phyloP scores from a whole-genome alignment of 2,797 vertebrate species.

The Chanos chanos region DNA sequence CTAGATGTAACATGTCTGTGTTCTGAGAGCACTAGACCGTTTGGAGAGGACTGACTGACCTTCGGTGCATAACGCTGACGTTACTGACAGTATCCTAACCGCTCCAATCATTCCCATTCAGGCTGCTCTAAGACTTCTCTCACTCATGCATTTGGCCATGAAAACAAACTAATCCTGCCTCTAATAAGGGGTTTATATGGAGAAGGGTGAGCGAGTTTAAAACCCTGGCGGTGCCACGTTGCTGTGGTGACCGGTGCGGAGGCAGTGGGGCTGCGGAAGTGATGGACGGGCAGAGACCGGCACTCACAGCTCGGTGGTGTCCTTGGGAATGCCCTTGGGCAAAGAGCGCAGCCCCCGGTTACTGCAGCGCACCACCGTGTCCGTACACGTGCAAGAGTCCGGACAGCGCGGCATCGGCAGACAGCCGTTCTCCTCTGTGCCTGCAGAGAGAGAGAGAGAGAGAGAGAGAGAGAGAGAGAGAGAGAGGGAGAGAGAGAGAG shows the following conservation, averaged over 20 bases:
- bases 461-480: background rate
- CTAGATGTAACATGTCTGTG: background rate
- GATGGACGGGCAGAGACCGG: background rate
- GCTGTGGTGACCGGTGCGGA: background rate
- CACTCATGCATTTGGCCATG: no score
- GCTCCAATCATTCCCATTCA: no score
- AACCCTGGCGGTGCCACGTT: no score
- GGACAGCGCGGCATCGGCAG: slow-evolving; percentile 87
- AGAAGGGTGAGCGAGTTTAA: no score
- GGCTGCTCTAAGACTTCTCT: no score
- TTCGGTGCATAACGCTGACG: no score
- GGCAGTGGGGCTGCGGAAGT: background rate
- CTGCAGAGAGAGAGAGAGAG: slow-evolving; percentile 56
- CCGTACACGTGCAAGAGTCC: slow-evolving; percentile 88
- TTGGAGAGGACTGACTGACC: no score
- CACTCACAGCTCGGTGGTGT: slow-evolving; percentile 95
- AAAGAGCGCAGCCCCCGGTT: slow-evolving; percentile 84
- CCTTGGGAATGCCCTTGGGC: slow-evolving; percentile 93
- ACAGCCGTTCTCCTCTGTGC: slow-evolving; percentile 89
- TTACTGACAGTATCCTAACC: no score
- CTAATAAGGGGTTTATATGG: no score
- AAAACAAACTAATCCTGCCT: no score
- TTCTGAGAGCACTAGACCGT: background rate
- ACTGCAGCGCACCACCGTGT: slow-evolving; percentile 92
- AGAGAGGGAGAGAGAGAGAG: slow-evolving; percentile 4